A percentile compares a stretch with the other conserved stretches of the same genome.
phyloP scores from a whole-genome alignment of 2,888 invertebrate genomes.

The Theretra japonica region DNA sequence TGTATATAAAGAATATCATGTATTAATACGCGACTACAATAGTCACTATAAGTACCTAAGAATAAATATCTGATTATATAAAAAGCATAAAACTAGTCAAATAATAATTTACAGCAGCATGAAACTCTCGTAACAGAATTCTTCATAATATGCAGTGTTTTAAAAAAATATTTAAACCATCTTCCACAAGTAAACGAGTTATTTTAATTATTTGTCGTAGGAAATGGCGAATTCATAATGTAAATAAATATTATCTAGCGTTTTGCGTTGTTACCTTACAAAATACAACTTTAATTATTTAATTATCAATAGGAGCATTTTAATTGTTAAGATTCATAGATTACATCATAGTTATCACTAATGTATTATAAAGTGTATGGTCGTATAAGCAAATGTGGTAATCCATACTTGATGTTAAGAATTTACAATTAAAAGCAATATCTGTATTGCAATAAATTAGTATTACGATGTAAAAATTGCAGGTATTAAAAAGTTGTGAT shows the following conservation, averaged over 20 bases:
- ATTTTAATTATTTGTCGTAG: background rate
- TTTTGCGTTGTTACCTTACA: slow-evolving; percentile 12
- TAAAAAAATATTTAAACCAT: background rate
- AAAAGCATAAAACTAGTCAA: background rate
- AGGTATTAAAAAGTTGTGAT: slow-evolving; percentile 30
- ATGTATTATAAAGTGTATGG: background rate
- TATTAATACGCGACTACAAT: no score
- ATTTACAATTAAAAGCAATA: background rate
- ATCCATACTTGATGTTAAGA: background rate
- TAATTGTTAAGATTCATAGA: background rate
- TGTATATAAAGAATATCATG: no score
- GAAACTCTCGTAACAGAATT: background rate
- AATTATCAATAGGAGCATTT: background rate
- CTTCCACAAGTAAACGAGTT: background rate
- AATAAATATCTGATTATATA: background rate
- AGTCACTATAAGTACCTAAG: no score
- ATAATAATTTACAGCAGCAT: background rate
- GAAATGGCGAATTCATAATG: background rate
- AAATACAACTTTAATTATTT: background rate
- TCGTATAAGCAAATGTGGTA: background rate
- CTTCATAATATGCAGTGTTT: background rate
- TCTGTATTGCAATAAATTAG: background rate
- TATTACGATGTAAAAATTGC: background rate
- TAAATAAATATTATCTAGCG: background rate
- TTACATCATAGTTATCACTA: background rate